Evolutionary conservation across 1,140 invertebrate species (phyloP).

Genomic region (Aphaenogaster ashmeadi): DNA sequence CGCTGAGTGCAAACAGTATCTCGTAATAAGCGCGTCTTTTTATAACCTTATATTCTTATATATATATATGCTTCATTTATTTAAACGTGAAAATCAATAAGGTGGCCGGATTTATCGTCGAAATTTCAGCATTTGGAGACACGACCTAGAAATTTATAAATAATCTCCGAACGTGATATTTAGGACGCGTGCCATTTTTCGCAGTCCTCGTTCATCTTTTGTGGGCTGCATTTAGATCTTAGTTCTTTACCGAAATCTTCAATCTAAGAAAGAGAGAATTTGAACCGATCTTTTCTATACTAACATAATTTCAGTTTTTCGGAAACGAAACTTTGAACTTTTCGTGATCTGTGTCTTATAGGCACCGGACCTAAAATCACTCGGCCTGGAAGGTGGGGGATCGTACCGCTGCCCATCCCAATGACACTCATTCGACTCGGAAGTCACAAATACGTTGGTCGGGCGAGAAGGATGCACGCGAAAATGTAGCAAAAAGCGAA

Average conservation of each 20-base stretch:
- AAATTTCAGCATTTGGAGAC: neutral
- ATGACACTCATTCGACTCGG: neutral
- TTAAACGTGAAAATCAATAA: neutral
- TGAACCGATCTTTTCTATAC: neutral
- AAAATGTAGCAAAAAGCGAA: conserved; percentile 61
- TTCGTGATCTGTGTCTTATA: neutral
- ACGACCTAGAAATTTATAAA: conserved; percentile 5
- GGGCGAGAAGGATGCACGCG: neutral
- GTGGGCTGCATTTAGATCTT: neutral
- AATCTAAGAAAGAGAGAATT: neutral
- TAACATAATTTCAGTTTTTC: neutral
- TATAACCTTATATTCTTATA: neutral
- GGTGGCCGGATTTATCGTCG: neutral
- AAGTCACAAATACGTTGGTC: conserved; percentile 30
- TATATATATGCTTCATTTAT: neutral
- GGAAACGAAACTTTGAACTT: neutral
- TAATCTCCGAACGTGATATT: neutral
- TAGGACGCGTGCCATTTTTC: neutral
- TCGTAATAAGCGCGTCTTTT: neutral
- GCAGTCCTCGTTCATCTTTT: neutral
- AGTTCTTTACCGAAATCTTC: neutral
- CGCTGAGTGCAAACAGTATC: conserved; percentile 12
- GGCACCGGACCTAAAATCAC: neutral
- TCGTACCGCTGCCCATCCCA: neutral
- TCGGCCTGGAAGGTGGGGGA: neutral